These are phyloP conservation scores for Pelecanoides urinatrix DNA, from an alignment of 2,113 vertebrate species.

Conservation along the genomic window DNA sequence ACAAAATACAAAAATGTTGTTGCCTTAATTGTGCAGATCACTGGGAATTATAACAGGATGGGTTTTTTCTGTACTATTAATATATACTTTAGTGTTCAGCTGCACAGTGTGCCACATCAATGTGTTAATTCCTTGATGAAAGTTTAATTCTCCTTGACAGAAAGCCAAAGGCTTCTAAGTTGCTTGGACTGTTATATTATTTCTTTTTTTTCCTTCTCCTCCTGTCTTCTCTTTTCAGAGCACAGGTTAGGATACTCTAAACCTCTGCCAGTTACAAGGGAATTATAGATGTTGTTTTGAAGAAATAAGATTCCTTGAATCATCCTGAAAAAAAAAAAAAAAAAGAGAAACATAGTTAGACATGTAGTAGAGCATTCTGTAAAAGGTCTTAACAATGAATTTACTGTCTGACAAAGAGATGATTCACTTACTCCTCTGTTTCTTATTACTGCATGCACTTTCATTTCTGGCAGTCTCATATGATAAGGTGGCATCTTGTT, in stretches of 20 bases:
- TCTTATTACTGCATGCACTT: background rate
- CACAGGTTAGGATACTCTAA: background rate
- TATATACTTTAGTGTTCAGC: background rate
- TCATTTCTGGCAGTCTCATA: background rate
- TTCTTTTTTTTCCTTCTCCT: background rate
- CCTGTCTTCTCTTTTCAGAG: background rate
- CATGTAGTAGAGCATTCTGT: background rate
- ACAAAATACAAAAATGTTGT: constrained; percentile 16
- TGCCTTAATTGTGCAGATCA: constrained; percentile 33
- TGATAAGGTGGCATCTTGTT: background rate
- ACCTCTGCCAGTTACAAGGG: background rate
- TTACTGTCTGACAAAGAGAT: background rate
- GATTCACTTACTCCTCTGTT: background rate
- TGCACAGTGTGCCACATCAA: background rate
- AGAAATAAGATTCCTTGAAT: background rate
- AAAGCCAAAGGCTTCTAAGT: background rate
- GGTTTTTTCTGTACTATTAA: background rate
- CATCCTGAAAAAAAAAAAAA: background rate
- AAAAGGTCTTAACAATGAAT: constrained; percentile 4
- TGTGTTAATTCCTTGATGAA: constrained; percentile 10
- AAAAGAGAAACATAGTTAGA: background rate
- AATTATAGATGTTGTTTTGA: constrained; percentile 4
- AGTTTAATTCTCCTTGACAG: constrained; percentile 45
- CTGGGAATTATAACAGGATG: background rate
- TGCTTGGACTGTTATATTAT: background rate